Percentiles rank a stretch among this genome's conserved stretches.
phyloP scores from a whole-genome alignment of 2,113 vertebrate genomes.

The Gorsachius goisagi region DNA sequence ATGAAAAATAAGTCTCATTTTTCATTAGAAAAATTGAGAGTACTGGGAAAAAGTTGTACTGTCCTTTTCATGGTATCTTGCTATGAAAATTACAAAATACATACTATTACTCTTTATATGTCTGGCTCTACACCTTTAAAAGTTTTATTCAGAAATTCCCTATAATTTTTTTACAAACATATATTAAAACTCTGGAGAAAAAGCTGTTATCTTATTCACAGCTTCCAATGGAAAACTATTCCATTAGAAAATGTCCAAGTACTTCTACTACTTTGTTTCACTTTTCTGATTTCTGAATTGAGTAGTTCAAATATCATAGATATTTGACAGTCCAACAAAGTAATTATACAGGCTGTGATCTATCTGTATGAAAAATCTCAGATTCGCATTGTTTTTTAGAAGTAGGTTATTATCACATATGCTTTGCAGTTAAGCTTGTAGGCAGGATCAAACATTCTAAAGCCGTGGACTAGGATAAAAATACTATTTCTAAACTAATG shows the following conservation, averaged over 20 bases:
- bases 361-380: background rate
- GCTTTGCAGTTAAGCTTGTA: background rate
- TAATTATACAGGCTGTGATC: background rate
- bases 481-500: background rate
- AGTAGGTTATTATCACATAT: background rate
- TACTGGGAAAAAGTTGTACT: background rate
- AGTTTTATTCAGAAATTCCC: background rate
- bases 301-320: background rate
- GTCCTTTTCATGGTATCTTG: background rate
- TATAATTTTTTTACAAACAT: background rate
- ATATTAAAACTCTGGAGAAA: background rate
- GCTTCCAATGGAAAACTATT: background rate
- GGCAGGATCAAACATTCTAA: background rate
- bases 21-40: background rate
- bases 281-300: background rate
- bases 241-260: background rate
- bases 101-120: background rate
- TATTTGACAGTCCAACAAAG: background rate
- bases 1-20: background rate
- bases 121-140: background rate
- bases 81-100: background rate
- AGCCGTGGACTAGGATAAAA: background rate
- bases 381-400: background rate
- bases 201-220: background rate
- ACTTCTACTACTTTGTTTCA: background rate